Evolutionary conservation across 2,113 vertebrate species (phyloP), one percentile per base, ranked within the genome.

Genomic region (Dicentrarchus labrax): DNA sequence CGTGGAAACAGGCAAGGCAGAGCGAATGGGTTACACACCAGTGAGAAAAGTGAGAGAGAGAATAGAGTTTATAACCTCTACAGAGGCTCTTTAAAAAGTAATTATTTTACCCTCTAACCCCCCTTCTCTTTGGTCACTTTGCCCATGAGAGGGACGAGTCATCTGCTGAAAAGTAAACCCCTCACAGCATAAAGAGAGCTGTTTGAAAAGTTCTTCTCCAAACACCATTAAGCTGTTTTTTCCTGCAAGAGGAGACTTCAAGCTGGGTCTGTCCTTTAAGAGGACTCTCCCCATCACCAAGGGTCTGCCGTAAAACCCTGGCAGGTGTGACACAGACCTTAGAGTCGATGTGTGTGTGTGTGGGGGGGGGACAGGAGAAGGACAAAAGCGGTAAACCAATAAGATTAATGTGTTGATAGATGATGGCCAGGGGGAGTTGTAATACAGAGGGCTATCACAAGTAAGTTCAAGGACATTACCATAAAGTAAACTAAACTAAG

Each of bases 51-150:
- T 24, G 39, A 38, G 88, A 68, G 80, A 59, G 59, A 83, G 74
- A 81, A 70, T 48, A 22, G 53, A 75, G 80, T 88, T 89, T 85
- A 81, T 74, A 85, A 84, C 71, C 66, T 72, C 60, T 68, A 77
- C 81, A 30, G 66, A 87, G 75, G 72, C 65, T 92, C 88, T 91
- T 92, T 91, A 87, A 89, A 94, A 92, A 91, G 73, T 70, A 60
- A 61, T 91, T 91, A 90, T 17, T 43, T 53, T 53, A 39, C 41
- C 73, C 45, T 45, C n/a, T 19, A 38, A 47, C 51, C 21, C 77
- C 66, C 24, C 75, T 71, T 66, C 17, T 22, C 68, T 78, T 71
- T 39, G 9, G 39, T 67, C 30, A 0, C 73, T 79, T 45, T 86
- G 22, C 21, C 57, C 41, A 56, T 30, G 71, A 68, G 80, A 77